Evolutionary conservation across 2,113 vertebrate species (phyloP), one percentile per base, ranked within the genome.

Genomic region (Lycaon pictus): DNA sequence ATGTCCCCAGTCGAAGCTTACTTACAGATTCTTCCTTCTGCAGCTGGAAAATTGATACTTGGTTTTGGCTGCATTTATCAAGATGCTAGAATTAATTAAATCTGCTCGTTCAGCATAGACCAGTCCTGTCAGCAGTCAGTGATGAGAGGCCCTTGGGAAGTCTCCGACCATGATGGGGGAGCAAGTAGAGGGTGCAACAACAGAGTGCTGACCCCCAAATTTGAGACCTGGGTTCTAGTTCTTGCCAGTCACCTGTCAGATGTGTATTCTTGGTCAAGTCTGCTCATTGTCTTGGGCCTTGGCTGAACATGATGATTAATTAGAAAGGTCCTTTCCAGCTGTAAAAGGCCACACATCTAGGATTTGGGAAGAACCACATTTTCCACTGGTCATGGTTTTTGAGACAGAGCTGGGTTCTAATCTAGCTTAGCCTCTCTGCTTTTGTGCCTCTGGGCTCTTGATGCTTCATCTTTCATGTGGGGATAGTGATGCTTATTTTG

Each of bases 231-330:
- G 20, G n/a, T 20, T 27, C 81, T 23, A 35, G 29, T 7, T 35
- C 29, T 13, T 11, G 48, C 37, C 48, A 37, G 20, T 16, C 8
- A 7, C 74, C 56, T 35, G 11, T 27, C 11, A 32, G 16, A 55
- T 0, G 0, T 0, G 3, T 43, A 56, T 25, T 19, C 10, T 55
- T 5, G 16, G 23, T 37, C 27, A 56, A 13, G 9, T n/a, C 37
- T 23, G 29, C 43, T 80, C 7, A 0, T 77, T 16, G 11, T 22
- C 67, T 63, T 27, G 35, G 25, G 29, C 9, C 74, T 79, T 23
- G 11, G 22, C 13, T 22, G 74, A 67, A 71, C 9, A 9, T 62
- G 43, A 10, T 0, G n/a, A 72, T 25, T 60, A 76, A 76, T 65
- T 60, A 19, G 86, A 71, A 82, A 58, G 20, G 35, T 71, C 15